Evolutionary conservation across 2,797 vertebrate genomes (phyloP), one percentile per base, ranked within the genome.

Genomic region (Pseudopleuronectes americanus): DNA sequence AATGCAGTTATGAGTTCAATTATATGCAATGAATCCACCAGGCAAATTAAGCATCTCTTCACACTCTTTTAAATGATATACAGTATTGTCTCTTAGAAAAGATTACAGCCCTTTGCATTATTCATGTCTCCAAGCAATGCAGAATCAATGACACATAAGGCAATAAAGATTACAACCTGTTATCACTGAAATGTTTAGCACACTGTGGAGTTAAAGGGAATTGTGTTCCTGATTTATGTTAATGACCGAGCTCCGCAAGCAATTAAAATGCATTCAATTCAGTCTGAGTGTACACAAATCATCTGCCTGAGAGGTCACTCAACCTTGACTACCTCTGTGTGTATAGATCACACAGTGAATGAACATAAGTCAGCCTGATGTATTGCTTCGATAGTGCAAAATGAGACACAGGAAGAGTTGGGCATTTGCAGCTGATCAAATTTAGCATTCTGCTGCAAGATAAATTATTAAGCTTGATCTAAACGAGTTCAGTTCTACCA

Each of bases 111-210:
- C 70, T 65, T 71, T 90, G 87, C 80, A 88, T 90, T 87, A 90
- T 89, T 88, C 81, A 88, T 89, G 68, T 82, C 68, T 74, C 74
- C 57, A 69, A 77, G 80, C 84, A 72, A 80, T 77, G 84, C 79
- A 9, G 64, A 64, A 84, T 80, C 78, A 84, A 83, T 89, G 87
- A 92, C 85, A 90, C 81, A 79, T 80, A 87, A 84, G 88, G 85
- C 80, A 88, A 92, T 93, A 90, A 93, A 92, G 89, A 87, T 89
- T 89, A 87, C 80, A 90, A 91, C 90, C 82, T 84, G 74, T 90
- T 90, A 84, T 92, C 89, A 87, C 57, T 84, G 68, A 79, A 85
- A 85, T 88, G 88, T 91, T 92, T 85, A 89, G 88, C 81, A 87
- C 81, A 87, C 79, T 83, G 84, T 87, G 63, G 84, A 83, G 84